Base-by-base conservation (phyloP, 2,888 invertebrate genomes). In the Hyles lineata region DNA sequence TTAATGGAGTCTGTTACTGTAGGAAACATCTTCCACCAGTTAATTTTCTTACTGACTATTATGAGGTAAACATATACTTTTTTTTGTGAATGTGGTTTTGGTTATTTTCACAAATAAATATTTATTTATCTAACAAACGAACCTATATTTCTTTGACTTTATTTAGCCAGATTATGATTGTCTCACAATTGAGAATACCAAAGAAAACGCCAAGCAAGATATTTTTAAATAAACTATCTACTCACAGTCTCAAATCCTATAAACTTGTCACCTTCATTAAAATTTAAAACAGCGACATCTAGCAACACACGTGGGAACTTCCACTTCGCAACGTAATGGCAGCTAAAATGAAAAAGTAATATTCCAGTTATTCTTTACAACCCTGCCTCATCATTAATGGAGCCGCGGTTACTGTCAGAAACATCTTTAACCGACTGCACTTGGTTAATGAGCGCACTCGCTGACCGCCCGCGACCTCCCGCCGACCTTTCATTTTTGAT, bases 1-100 rank as follows among this genome's bases (percentile, higher is more conserved):
- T 84, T 85, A 87, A 89, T 87, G 82, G 84, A 84, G 80, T 82
- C 82, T 58, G 80, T 83, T 83, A 82, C 83, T 83, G 85, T 84
- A 84, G 82, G 80, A 84, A 86, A 84, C 84, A 84, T 86, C 83
- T 86, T 85, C 85, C 83, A 83, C 83, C 78, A 78, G 77, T 76
- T 78, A 76, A 77, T 21, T 58, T n/a, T 25, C n/a, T 55, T 70
- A 70, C n/a, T 59, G 21, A 35, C 35, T 35, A 15, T 21, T 63
- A 19, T 62, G 35, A 62, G n/a, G n/a, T 32, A 19, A 8, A 9
- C n/a, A n/a, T n/a, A 63, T 19, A 15, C 3, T 3, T 29, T 43
- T 43, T 43, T 43, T 43, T 43, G 43, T 43, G 3, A 1, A 11
- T 15, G 43, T 43, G 43, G 43, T 43, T 11, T 43, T 11, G 43